Percentiles rank a stretch among this genome's conserved stretches.
These are phyloP conservation scores for Myiotriccus ornatus DNA, from an alignment of 2,797 vertebrate species.

Conservation along the genomic window DNA sequence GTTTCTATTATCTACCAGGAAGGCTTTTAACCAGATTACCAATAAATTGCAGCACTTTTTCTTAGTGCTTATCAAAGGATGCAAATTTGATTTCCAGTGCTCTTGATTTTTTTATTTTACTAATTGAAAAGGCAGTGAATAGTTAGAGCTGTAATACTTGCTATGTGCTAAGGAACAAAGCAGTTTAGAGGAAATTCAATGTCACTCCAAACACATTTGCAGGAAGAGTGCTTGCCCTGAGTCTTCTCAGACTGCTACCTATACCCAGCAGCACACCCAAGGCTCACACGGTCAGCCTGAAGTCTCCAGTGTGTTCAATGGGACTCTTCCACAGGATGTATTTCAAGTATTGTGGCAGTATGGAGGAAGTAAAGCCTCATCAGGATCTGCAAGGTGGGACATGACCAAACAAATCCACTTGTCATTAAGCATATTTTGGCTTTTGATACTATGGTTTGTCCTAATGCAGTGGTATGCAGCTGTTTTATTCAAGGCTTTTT, in stretches of 20 bases:
- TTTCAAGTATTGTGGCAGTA: background rate
- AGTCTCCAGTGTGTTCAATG: background rate
- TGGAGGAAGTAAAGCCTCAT: background rate
- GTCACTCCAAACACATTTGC: background rate
- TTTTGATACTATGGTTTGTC: background rate
- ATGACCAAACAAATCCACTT: background rate
- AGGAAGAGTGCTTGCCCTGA: background rate
- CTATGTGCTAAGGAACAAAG: background rate
- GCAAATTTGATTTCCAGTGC: background rate
- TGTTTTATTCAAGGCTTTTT: background rate
- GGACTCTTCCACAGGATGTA: background rate
- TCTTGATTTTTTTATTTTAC: background rate
- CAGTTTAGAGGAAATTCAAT: background rate
- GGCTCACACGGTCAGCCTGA: rapidly evolving
- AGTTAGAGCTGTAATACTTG: background rate
- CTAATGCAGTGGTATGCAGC: background rate
- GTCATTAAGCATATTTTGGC: background rate
- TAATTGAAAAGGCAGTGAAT: background rate
- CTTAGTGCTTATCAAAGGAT: background rate
- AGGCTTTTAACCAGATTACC: background rate
- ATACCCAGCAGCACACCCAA: background rate
- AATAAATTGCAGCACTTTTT: background rate
- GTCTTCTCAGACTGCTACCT: background rate
- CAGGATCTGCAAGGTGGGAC: background rate
- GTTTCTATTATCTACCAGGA: background rate